These are phyloP conservation scores for Apodemia mormo DNA, from an alignment of 2,888 invertebrate genomes.

Conservation along the genomic window DNA sequence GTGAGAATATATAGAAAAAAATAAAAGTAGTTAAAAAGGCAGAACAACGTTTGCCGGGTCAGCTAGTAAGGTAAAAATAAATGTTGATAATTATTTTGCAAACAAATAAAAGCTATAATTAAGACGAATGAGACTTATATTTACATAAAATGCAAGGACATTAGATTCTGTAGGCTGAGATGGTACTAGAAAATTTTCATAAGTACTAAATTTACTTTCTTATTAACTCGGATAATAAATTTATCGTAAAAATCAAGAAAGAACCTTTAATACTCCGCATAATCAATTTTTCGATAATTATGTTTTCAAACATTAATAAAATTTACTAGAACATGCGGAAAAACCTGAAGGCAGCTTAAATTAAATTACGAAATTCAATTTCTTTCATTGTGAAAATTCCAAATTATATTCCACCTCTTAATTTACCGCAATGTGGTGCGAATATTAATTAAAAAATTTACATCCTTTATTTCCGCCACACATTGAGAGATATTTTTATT, in stretches of 20 bases:
- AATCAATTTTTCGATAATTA: slow-evolving; percentile 3
- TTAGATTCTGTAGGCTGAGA: too few species aligned
- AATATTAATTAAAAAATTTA: slow-evolving; percentile 37
- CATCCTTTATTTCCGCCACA: slow-evolving; percentile 24
- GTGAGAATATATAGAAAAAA: too few species aligned
- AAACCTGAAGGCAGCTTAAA: slow-evolving; percentile 5
- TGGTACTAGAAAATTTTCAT: too few species aligned
- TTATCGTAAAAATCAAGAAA: not conserved
- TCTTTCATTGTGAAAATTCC: slow-evolving; percentile 30
- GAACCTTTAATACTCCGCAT: not conserved
- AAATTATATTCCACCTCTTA: slow-evolving; percentile 29
- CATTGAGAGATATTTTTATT: not conserved
- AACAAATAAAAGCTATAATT: too few species aligned
- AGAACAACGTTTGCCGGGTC: too few species aligned
- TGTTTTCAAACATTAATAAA: not conserved
- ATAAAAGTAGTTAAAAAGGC: too few species aligned
- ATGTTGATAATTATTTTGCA: too few species aligned
- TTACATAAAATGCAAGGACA: too few species aligned
- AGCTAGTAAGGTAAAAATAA: too few species aligned
- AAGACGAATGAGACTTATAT: too few species aligned
- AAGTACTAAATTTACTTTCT: too few species aligned
- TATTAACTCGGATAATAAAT: too few species aligned
- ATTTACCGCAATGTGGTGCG: slow-evolving; percentile 30
- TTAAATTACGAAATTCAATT: slow-evolving; percentile 28
- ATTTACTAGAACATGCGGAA: not conserved